Evolutionary conservation across 1,140 invertebrate genomes (phyloP), one percentile per base, ranked within the genome.

Genomic region (Arctopsyche grandis): DNA sequence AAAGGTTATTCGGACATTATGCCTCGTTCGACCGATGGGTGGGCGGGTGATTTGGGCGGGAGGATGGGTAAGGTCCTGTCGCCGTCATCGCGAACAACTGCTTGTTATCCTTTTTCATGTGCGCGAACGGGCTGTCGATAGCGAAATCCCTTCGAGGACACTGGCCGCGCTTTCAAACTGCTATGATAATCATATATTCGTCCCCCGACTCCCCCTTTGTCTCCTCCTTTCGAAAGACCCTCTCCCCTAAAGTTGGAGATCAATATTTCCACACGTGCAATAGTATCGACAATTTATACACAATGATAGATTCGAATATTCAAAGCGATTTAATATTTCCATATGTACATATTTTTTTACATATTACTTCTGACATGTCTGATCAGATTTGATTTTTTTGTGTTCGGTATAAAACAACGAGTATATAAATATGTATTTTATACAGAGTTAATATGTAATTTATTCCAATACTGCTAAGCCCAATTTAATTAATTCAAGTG

Each of bases 81-180:
- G 77, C 75, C 81, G 78, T 79, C 81, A 80, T 80, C 77, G 79
- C 75, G 81, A 79, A 82, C 81, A 82, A 79, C 81, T 77, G 81
- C 81, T 79, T 82, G 81, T 82, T 82, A 82, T 82, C 81, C 81
- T 82, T 82, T 82, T 80, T 81, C 78, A 82, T 52, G 79, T 77
- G 56, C 70, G 69, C 16, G 16, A 78, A 52, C 60, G 69, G 81
- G 73, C 71, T 76, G 75, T 78, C 75, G 69, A 69, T 79, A 78
- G 19, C 74, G 70, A 77, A 79, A 58, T 82, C 74, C 78, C 75
- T 81, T 79, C 70, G 77, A 74, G 77, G 77, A 79, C 80, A 75
- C 48, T 58, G 9, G 52, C 4, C 44, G n/a, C 70, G 46, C 44
- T 12, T 38, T 66, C 56, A 38, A 43, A 52, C 22, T 26, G 70